These are phyloP conservation scores for Melikaiella ostensackeni DNA, from an alignment of 2,888 invertebrate genomes.

Conservation along the genomic window DNA sequence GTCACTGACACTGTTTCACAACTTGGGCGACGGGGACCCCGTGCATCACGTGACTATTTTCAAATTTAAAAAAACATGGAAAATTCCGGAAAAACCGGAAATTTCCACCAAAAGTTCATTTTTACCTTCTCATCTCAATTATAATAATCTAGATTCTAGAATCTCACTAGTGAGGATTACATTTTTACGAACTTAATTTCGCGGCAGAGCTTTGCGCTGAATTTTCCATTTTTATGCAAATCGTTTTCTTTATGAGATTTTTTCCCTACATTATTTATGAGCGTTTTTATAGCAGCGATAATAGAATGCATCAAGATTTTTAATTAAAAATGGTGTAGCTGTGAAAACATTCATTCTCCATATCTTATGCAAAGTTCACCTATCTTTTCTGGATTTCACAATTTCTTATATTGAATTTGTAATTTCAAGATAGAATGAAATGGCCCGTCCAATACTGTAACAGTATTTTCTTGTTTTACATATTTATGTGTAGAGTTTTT, in stretches of 20 bases:
- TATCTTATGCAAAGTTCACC: neutral
- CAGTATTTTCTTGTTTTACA: no score
- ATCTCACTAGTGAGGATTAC: neutral
- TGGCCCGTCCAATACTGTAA: no score
- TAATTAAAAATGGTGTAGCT: neutral
- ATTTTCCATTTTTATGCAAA: neutral
- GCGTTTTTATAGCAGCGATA: neutral
- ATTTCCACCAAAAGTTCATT: slow-evolving; percentile 17
- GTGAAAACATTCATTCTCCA: neutral
- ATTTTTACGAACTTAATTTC: neutral
- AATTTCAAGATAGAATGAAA: no score
- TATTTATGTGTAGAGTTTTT: no score
- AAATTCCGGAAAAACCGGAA: no score
- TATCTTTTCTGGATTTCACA: neutral
- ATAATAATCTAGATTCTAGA: neutral
- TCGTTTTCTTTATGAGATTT: neutral
- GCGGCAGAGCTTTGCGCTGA: neutral
- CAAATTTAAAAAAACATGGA: slow-evolving; percentile 27
- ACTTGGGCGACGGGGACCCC: slow-evolving; percentile 57
- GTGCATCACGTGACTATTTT: slow-evolving; percentile 56
- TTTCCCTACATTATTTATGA: neutral
- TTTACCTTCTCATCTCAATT: neutral
- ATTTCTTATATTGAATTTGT: neutral
- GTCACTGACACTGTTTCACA: slow-evolving; percentile 76
- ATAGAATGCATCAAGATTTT: neutral